Evolutionary conservation across 2,888 invertebrate species (phyloP).

Genomic region (Euzetes globulus): DNA sequence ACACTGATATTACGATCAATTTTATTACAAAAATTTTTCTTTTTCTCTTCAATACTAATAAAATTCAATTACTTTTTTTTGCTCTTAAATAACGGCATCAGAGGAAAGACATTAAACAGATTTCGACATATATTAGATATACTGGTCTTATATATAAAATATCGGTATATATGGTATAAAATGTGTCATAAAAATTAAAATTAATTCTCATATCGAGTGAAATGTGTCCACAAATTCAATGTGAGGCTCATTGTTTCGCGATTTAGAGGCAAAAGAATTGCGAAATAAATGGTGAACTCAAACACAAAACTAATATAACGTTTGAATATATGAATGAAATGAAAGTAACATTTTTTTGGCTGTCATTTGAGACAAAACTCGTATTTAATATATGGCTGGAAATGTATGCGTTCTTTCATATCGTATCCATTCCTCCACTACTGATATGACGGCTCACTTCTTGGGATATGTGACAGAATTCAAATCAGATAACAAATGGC

Average conservation of each 20-base stretch:
- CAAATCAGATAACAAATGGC: constrained; percentile 23
- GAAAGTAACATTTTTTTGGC: background rate
- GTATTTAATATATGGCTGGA: background rate
- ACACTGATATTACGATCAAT: background rate
- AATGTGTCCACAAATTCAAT: constrained; percentile 1
- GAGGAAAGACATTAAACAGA: background rate
- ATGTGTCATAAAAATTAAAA: background rate
- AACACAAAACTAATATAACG: too few species aligned
- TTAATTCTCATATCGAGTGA: background rate
- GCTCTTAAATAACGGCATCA: too few species aligned
- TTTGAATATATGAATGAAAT: too few species aligned
- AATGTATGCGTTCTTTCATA: background rate
- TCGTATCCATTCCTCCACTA: background rate
- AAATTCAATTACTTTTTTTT: constrained; percentile 13
- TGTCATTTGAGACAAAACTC: background rate
- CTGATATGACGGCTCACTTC: constrained; percentile 24
- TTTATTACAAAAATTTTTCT: constrained; percentile 5
- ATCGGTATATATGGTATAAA: background rate
- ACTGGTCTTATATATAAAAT: background rate
- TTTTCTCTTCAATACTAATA: background rate
- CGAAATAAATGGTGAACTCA: too few species aligned
- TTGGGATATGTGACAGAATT: constrained; percentile 16
- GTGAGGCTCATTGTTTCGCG: background rate
- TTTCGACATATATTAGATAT: background rate
- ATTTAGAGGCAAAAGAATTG: background rate